Base-by-base conservation (phyloP, 2,888 invertebrate genomes). In the Frankliniella intonsa region DNA sequence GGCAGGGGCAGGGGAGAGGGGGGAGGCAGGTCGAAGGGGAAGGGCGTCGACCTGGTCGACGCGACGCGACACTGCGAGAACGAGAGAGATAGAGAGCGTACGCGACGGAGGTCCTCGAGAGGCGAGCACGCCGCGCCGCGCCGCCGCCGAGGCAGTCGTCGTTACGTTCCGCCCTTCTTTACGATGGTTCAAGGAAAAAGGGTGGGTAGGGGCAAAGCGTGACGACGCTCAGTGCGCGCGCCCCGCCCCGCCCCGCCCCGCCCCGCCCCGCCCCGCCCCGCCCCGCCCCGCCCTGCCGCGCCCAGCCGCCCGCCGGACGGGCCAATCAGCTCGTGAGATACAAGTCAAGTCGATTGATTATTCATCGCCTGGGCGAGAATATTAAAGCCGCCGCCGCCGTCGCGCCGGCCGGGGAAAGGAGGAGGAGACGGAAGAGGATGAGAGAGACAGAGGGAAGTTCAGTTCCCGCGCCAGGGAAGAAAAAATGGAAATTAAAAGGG, bases 281-380 rank as follows among this genome's bases (percentile, higher is more conserved):
- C 38, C 38, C 3, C 38, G 38, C 38, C 38, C 38, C 38, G 38
- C 38, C 38, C 38, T 5, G 38, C 38, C 38, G 38, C 38, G 55
- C 55, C 14, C 11, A 51, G 51, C 55, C 38, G 55, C 38, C 3
- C 55, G 17, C 14, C 55, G 55, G 55, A 55, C 55, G 55, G 55
- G 14, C 55, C 55, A 55, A 55, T 55, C 14, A 19, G 19, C 14
- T 19, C 25, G 22, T 22, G 25, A 25, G n/a, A 69, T 22, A 22
- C 22, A 76, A 76, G 69, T 76, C 69, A 22, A 55, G 25, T 76
- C 69, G 25, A 76, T 76, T 76, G 69, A 22, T 76, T 76, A 76
- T 76, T 76, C 69, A 76, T 76, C 69, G 69, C n/a, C 69, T 19
- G 62, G 14, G 55, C 69, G 69, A 25, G 69, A 76, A 76, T 76